Conservation (phyloP, 2,113 vertebrate genomes). For the Pangasianodon hypophthalmus region DNA sequence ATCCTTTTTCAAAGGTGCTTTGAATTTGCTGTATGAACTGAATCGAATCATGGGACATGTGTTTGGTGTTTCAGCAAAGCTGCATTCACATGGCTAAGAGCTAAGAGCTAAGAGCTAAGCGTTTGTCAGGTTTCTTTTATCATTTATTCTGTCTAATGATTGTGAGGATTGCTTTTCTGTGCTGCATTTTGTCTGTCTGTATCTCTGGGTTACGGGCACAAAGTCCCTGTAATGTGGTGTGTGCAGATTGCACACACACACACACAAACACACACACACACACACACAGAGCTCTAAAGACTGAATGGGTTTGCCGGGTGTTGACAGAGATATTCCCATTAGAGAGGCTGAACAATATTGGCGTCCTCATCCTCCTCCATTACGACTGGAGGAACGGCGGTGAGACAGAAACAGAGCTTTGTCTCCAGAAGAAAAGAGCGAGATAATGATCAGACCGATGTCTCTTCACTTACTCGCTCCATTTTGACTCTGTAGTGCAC, state of each 20-base stretch:
- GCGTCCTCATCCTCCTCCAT: slow-evolving; percentile 58
- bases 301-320: slow-evolving; percentile 55
- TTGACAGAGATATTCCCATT: slow-evolving; percentile 60
- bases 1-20: neutral
- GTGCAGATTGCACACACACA: neutral
- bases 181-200: neutral
- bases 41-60: neutral
- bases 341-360: slow-evolving; percentile 56
- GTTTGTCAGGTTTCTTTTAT: neutral
- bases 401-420: slow-evolving; percentile 55
- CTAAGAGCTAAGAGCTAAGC: neutral
- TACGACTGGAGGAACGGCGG: slow-evolving; percentile 47
- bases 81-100: neutral
- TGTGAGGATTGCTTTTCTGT: neutral
- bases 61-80: neutral
- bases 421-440: slow-evolving; percentile 55
- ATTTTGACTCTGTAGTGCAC: neutral
- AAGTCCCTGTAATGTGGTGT: neutral
- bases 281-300: neutral
- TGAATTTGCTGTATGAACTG: neutral
- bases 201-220: slow-evolving; percentile 1
- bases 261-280: neutral
- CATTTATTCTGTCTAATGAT: neutral
- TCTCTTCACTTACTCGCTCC: slow-evolving; percentile 1
- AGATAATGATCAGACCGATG: slow-evolving; percentile 56